Conservation (phyloP, 2,113 vertebrate species). For the Bettongia penicillata region DNA sequence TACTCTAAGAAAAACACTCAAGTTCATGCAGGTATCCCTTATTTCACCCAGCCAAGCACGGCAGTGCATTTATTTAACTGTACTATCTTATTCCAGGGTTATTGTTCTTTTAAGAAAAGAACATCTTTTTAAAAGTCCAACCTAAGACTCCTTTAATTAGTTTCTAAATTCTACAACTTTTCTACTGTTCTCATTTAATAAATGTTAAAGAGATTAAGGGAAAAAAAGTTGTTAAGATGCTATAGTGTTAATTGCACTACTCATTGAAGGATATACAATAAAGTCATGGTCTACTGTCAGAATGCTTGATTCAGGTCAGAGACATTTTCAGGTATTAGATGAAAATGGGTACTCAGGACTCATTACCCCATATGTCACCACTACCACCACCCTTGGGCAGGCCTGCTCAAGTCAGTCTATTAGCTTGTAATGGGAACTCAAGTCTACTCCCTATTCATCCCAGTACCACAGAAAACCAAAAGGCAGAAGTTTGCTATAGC, state of each 20-base stretch:
- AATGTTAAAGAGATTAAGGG: slow-evolving; percentile 58
- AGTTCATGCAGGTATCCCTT: slow-evolving; percentile 43
- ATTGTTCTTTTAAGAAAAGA: slow-evolving; percentile 58
- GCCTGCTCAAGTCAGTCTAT: not conserved
- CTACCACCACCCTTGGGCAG: not conserved
- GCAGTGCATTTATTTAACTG: slow-evolving; percentile 56
- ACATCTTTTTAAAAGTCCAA: slow-evolving; percentile 34
- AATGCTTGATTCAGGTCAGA: slow-evolving; percentile 51
- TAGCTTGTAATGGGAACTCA: not conserved
- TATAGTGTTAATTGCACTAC: slow-evolving; percentile 67
- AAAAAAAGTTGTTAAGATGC: slow-evolving; percentile 42
- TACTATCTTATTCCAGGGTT: slow-evolving; percentile 39
- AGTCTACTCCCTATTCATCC: not conserved
- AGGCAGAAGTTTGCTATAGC: not conserved
- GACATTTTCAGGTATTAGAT: slow-evolving; percentile 56
- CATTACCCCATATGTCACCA: not conserved
- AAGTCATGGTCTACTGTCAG: slow-evolving; percentile 69
- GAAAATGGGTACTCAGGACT: not conserved
- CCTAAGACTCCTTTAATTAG: slow-evolving; percentile 50
- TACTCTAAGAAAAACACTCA: not conserved
- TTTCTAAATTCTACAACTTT: slow-evolving; percentile 50
- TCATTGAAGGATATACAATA: slow-evolving; percentile 61
- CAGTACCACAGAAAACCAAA: not conserved
- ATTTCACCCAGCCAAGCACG: slow-evolving; percentile 34
- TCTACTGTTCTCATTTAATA: slow-evolving; percentile 63